These are phyloP conservation scores for Paralichthys olivaceus DNA, from an alignment of 2,113 vertebrate species.

Conservation along the genomic window DNA sequence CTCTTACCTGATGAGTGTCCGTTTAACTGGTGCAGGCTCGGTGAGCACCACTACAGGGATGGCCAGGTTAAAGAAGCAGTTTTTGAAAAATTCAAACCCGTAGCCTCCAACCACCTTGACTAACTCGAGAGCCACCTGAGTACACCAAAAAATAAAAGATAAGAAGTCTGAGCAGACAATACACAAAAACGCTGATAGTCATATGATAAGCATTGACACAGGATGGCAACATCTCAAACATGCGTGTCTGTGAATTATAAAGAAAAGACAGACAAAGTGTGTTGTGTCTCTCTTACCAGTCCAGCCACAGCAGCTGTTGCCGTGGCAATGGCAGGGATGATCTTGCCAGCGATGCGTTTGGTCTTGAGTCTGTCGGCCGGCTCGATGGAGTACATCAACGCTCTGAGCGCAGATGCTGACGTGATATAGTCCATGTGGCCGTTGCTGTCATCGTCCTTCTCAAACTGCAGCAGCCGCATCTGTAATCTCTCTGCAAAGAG, in stretches of 20 bases:
- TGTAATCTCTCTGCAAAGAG: conserved; percentile 83
- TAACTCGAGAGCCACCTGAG: conserved; percentile 93
- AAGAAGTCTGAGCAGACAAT: not conserved
- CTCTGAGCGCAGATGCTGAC: conserved; percentile 92
- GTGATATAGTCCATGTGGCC: conserved; percentile 95
- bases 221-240: not conserved
- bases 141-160: conserved; percentile 10
- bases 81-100: conserved; percentile 91
- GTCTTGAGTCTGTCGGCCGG: conserved; percentile 94
- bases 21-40: conserved; percentile 91
- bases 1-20: conserved; percentile 90
- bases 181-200: not conserved
- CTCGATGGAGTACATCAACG: conserved; percentile 95
- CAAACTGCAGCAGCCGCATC: conserved; percentile 90
- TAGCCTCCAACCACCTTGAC: conserved; percentile 92
- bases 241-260: not conserved
- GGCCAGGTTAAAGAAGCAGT: conserved; percentile 98
- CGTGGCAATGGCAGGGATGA: conserved; percentile 99
- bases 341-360: conserved; percentile 97
- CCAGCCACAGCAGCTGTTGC: conserved; percentile 96
- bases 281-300: conserved; percentile 83
- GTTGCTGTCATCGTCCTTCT: conserved; percentile 95
- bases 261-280: not conserved
- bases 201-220: not conserved
- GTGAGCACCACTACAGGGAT: conserved; percentile 95